Evolutionary conservation across 2,888 invertebrate genomes (phyloP).

Genomic region (Trileptium ribeirensis): DNA sequence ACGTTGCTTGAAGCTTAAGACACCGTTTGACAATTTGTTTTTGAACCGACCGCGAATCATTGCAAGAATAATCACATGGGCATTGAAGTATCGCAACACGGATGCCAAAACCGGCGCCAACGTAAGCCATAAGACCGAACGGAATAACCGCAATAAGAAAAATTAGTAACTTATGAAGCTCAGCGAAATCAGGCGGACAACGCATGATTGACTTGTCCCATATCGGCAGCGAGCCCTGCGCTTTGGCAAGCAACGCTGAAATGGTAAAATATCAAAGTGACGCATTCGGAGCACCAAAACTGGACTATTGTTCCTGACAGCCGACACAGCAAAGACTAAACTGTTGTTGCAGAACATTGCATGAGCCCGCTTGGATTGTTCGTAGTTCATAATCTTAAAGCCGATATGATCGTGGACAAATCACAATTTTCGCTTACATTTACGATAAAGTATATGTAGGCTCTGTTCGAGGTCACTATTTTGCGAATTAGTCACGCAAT

Average conservation of each 20-base stretch:
- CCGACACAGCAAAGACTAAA: too few species aligned
- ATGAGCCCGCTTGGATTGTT: too few species aligned
- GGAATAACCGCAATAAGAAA: constrained; percentile 11
- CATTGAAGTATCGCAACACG: constrained; percentile 16
- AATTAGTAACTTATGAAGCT: constrained; percentile 1
- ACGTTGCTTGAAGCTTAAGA: constrained; percentile 5
- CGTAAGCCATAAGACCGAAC: constrained; percentile 3
- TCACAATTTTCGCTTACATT: too few species aligned
- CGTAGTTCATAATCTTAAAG: too few species aligned
- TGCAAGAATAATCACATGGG: constrained; percentile 10
- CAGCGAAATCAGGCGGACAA: constrained; percentile 7
- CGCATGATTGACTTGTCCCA: background rate
- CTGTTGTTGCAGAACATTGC: too few species aligned
- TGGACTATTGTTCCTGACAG: too few species aligned
- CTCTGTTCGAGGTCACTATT: too few species aligned
- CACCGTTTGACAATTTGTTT: background rate
- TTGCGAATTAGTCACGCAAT: too few species aligned
- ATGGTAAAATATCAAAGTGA: too few species aligned
- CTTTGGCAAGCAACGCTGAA: background rate
- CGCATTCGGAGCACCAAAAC: too few species aligned
- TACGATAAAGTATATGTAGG: too few species aligned
- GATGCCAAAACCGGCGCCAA: constrained; percentile 11
- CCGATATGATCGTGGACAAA: too few species aligned
- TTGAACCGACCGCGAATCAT: background rate
- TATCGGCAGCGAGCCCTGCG: background rate